Evolutionary conservation across 1,140 invertebrate genomes (phyloP), one percentile per base, ranked within the genome.

Genomic region (Rhopalosiphum padi): DNA sequence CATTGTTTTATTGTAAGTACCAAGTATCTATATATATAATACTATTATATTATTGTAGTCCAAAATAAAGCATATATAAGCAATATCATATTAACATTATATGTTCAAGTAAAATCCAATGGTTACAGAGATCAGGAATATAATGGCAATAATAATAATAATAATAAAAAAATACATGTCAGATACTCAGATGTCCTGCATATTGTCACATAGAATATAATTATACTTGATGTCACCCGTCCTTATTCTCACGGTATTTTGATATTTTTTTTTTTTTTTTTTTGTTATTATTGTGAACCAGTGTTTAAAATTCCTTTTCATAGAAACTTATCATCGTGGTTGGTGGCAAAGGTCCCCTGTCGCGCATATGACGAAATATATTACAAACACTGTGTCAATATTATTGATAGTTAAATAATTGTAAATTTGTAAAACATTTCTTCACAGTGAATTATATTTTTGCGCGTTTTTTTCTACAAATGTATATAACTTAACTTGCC

Each of bases 251-350:
- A 77, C 60, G 60, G 30, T 77, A 77, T 77, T 77, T 77, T n/a
- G n/a, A 77, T 77, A n/a, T 77, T 21, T 18, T n/a, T 46, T 68
- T 18, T 68, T 18, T 68, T 48, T 48, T n/a, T 1, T 77, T n/a
- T 77, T 77, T 68, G 60, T 68, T 68, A 68, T n/a, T n/a, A 77
- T 77, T 77, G 60, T n/a, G 30, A 15, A 60, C 23, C 60, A n/a
- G 60, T 77, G 60, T 77, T 77, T 77, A 77, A 68, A 77, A 77
- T 77, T 77, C 60, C 60, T 77, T n/a, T 77, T 77, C 60, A n/a
- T 15, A 1, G 60, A 77, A 77, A n/a, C 60, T 30, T n/a, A 77
- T 77, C 30, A n/a, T 77, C 60, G 60, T n/a, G 60, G 60, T 77
- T 77, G 60, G 30, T 77, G 60, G 60, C 60, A 18, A 30, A 77